phyloP scores from a whole-genome alignment of 2,888 invertebrate species.

The Eupithecia dodoneata region DNA sequence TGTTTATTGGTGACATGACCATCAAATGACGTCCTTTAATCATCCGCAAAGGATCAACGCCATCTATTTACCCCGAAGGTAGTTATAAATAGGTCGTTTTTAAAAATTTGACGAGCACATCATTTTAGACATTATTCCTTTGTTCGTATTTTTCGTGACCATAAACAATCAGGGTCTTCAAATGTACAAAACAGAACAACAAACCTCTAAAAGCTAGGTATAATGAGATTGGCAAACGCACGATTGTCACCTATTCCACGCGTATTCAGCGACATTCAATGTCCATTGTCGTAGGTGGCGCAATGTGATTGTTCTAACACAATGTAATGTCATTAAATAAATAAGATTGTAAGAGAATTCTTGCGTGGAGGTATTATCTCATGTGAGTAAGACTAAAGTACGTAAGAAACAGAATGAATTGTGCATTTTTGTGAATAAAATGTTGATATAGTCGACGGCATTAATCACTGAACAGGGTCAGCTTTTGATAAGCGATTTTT shows the following conservation, averaged over 20 bases:
- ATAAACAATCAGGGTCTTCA: background rate
- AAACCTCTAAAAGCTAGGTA: slow-evolving; percentile 1
- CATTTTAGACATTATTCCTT: too few relatives aligned
- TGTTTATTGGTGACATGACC: too few relatives aligned
- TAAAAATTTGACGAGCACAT: too few relatives aligned
- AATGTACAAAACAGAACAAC: background rate
- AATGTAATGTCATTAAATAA: slow-evolving; percentile 13
- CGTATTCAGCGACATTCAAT: slow-evolving; percentile 38
- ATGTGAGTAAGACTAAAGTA: background rate
- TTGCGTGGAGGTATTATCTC: background rate
- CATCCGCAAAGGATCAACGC: too few relatives aligned
- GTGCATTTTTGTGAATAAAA: background rate
- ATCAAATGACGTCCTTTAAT: too few relatives aligned
- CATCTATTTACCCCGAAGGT: too few relatives aligned
- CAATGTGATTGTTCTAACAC: slow-evolving; percentile 27
- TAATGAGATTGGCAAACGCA: slow-evolving; percentile 44
- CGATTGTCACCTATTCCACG: slow-evolving; percentile 56
- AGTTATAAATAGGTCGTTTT: too few relatives aligned
- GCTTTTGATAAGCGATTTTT: background rate
- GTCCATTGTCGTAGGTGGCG: slow-evolving; percentile 43
- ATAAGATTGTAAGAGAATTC: slow-evolving; percentile 6
- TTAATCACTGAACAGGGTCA: background rate
- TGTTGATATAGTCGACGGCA: background rate
- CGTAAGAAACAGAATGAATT: background rate
- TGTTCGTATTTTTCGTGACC: background rate